phyloP scores from a whole-genome alignment of 2,888 invertebrate genomes.

The Harpalus rubripes region DNA sequence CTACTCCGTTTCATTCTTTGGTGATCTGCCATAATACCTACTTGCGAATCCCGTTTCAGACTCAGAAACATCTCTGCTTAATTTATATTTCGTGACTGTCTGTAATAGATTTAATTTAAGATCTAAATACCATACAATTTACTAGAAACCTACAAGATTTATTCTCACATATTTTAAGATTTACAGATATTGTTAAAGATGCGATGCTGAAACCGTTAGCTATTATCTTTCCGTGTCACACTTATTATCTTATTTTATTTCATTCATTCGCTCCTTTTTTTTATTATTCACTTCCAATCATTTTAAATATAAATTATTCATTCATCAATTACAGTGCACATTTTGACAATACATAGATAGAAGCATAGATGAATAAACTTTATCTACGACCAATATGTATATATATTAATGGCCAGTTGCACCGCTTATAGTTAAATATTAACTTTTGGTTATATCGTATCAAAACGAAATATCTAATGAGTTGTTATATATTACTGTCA shows the following conservation, averaged over 20 bases:
- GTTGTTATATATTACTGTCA: no score
- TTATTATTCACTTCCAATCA: slow-evolving; percentile 23
- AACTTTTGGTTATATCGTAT: no score
- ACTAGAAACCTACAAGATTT: slow-evolving; percentile 55
- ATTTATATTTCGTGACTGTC: slow-evolving; percentile 63
- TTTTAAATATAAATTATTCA: slow-evolving; percentile 10
- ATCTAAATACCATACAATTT: slow-evolving; percentile 64
- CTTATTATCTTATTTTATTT: slow-evolving; percentile 30
- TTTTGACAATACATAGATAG: no score
- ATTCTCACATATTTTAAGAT: slow-evolving; percentile 65
- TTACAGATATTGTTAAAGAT: slow-evolving; percentile 60
- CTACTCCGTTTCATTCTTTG: slow-evolving; percentile 19
- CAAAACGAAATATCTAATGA: no score
- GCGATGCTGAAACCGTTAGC: slow-evolving; percentile 49
- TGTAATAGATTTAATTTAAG: slow-evolving; percentile 66
- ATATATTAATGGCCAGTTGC: no score
- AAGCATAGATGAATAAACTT: background rate
- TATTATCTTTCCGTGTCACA: slow-evolving; percentile 55
- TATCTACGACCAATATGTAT: no score
- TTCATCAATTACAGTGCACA: background rate
- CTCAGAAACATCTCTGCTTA: slow-evolving; percentile 54
- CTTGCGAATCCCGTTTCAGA: slow-evolving; percentile 56
- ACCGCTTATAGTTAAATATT: no score
- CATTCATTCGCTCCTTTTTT: slow-evolving; percentile 38
- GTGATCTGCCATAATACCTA: slow-evolving; percentile 35